phyloP scores from a whole-genome alignment of 1,140 invertebrate genomes.

The Hypothenemus hampei region DNA sequence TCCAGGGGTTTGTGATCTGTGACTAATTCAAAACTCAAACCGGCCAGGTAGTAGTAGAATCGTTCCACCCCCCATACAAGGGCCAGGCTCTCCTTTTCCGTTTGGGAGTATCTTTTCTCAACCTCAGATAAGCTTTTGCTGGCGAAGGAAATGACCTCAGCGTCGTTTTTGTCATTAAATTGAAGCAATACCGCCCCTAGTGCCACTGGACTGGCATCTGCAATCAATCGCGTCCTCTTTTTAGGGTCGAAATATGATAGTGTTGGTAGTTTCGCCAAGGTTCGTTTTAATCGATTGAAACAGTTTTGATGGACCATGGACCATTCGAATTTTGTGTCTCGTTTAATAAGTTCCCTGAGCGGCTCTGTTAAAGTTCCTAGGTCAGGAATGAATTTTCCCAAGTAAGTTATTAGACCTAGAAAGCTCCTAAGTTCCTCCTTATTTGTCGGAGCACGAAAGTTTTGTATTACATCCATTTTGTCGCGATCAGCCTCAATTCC shows the following conservation, averaged over 20 bases:
- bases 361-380: constrained; percentile 26
- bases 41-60: constrained; percentile 33
- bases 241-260: constrained; percentile 47
- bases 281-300: constrained; percentile 22
- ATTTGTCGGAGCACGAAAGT: constrained; percentile 20
- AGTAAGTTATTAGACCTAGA: constrained; percentile 28
- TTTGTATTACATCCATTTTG: constrained; percentile 21
- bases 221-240: constrained; percentile 39
- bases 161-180: constrained; percentile 30
- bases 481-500: constrained; percentile 24
- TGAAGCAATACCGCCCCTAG: constrained; percentile 42
- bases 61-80: constrained; percentile 37
- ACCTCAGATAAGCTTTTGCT: constrained; percentile 42
- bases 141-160: constrained; percentile 42
- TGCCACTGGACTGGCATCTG: constrained; percentile 47
- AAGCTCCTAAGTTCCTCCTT: constrained; percentile 31
- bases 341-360: constrained; percentile 27
- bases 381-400: constrained; percentile 32
- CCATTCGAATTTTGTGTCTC: constrained; percentile 28
- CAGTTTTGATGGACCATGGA: constrained; percentile 17
- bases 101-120: constrained; percentile 44
- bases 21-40: constrained; percentile 32
- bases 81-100: constrained; percentile 45
- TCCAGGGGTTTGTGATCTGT: constrained; percentile 18
- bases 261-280: constrained; percentile 31